Base-by-base conservation (phyloP, 2,888 invertebrate genomes). In the Heliconius erato region DNA sequence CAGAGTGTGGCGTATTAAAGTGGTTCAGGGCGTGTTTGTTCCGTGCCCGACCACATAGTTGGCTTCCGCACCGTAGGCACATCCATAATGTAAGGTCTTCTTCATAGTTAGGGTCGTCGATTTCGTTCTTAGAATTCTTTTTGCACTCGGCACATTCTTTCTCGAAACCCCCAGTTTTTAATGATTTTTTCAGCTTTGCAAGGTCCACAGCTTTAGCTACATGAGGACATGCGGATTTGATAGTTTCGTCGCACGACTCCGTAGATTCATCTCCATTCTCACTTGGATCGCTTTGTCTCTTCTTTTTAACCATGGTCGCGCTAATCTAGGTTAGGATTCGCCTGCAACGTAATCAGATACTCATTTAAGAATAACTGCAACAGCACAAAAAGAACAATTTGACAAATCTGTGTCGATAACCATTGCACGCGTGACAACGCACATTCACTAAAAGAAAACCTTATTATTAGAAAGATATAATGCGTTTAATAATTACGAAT, bases 51-150 rank as follows among this genome's bases (percentile, higher is more conserved):
- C 98, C 98, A 91, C 98, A 98, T 35, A 97, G 96, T 89, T 98
- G 97, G 71, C 97, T 94, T 4, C 98, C 98, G 92, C 98, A 99
- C 85, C 97, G 97, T 84, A 98, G 94, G 89, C 98, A 99, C 94
- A 98, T 96, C 98, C 98, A 98, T 84, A 98, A 91, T 5, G 96
- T 90, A 85, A 95, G 88, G 89, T 96, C 94, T 91, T 96, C 93
- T 89, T 97, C 95, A 84, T 92, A 94, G 90, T 96, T 91, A 84
- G 93, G 91, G 92, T 96, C 92, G 84, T 91, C 92, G 19, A 93
- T 91, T 84, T 94, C 95, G 63, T 88, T 92, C 83, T 94, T 89
- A 80, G 92, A 88, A 78, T 87, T 91, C 92, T 97, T 97, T 89
- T 96, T 92, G 93, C 97, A 97, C 86, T 96, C 96, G 0, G 92